Evolutionary conservation across 2,888 invertebrate species (phyloP).

Genomic region (Sympetrum striolatum): DNA sequence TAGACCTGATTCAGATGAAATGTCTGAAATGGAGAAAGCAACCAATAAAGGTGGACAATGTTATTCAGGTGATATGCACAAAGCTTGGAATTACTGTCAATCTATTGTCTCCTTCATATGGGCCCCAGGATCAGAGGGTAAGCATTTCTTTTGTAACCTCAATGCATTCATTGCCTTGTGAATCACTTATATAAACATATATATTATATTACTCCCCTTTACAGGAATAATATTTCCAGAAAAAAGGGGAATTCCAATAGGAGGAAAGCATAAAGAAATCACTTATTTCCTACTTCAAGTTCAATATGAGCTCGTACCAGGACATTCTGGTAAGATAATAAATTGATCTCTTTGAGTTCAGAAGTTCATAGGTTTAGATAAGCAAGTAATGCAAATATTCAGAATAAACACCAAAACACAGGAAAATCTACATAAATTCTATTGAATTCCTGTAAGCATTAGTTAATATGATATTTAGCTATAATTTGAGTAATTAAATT

Average conservation of each 20-base stretch:
- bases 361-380: neutral
- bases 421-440: too few species aligned
- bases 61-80: neutral
- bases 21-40: constrained; percentile 1
- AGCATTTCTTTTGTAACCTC: neutral
- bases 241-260: constrained; percentile 13
- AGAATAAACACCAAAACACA: neutral
- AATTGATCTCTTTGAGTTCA: neutral
- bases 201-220: neutral
- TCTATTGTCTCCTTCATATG: constrained; percentile 1
- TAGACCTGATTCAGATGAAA: neutral
- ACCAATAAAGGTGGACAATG: constrained; percentile 8
- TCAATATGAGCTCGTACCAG: neutral
- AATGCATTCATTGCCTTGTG: neutral
- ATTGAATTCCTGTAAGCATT: too few species aligned
- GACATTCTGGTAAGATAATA: neutral
- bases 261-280: constrained; percentile 10
- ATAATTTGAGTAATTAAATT: too few species aligned
- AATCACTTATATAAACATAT: neutral
- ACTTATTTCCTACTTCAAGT: constrained; percentile 5
- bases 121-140: constrained; percentile 33
- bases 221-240: constrained; percentile 22
- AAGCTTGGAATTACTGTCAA: constrained; percentile 4
- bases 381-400: neutral
- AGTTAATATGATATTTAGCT: too few species aligned